These are phyloP conservation scores for Ooceraea biroi DNA, from an alignment of 1,140 invertebrate species.

Conservation along the genomic window DNA sequence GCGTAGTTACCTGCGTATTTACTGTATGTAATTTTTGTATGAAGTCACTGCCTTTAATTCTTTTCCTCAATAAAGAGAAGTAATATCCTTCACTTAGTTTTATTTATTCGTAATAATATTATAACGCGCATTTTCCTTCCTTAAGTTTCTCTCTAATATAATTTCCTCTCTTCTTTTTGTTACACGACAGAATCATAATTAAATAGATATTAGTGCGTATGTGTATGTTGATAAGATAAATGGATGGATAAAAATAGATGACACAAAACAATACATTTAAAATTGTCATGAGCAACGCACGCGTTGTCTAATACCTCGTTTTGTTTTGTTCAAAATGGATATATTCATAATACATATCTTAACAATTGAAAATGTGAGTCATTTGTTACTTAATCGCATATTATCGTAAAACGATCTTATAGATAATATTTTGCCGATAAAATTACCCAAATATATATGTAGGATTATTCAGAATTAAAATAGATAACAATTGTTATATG, in stretches of 20 bases:
- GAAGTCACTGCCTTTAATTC: conserved; percentile 69
- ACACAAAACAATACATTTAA: too few species aligned
- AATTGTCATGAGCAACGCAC: too few species aligned
- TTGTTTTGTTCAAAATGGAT: not conserved
- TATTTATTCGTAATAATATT: not conserved
- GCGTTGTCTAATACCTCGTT: too few species aligned
- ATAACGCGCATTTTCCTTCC: not conserved
- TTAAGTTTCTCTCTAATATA: not conserved
- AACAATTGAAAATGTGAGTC: not conserved
- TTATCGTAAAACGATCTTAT: not conserved
- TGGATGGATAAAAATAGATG: too few species aligned
- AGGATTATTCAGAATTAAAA: not conserved
- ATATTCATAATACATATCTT: not conserved
- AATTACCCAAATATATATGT: not conserved
- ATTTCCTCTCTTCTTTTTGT: not conserved
- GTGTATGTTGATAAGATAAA: too few species aligned
- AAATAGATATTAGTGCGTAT: too few species aligned
- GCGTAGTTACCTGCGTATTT: conserved; percentile 63
- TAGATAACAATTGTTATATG: not conserved
- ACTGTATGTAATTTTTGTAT: conserved; percentile 64
- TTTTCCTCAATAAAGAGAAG: conserved; percentile 66
- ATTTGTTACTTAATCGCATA: not conserved
- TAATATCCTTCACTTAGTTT: conserved; percentile 32
- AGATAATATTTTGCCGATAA: not conserved
- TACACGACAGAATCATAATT: too few species aligned